Base-by-base conservation (phyloP, 2,797 vertebrate genomes). In the Varecia variegata region DNA sequence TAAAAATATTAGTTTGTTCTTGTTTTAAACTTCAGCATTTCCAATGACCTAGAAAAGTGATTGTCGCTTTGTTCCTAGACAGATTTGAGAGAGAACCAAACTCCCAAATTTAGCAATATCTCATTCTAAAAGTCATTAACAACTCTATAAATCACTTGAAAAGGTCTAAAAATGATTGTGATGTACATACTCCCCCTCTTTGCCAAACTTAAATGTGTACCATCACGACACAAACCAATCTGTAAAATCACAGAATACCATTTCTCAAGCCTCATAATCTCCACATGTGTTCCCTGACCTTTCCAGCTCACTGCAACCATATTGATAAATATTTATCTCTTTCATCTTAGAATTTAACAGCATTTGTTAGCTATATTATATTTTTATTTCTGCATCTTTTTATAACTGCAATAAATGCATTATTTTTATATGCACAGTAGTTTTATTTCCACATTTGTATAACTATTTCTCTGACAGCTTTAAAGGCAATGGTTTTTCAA, bases 21-120 rank as follows among this genome's bases (percentile, higher is more conserved):
- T 88, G 6, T 84, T 93, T 62, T 30, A 95, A 87, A 76, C 43
- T 50, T 93, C n/a, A 80, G 1, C 87, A 89, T 87, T 74, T 70
- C 13, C 23, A 35, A 91, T 27, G 13, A 35, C 23, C 17, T 86
- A 65, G 7, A 79, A 60, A 89, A 96, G 17, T 77, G 0, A 35
- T 81, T 60, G 27, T 79, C 70, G 20, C 38, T 76, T 82, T 92
- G 6, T 77, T 76, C 10, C 17, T 65, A 70, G 38, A 58, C 47
- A 17, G 47, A 50, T 50, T 80, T 35, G 21, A 52, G 47, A 90
- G 7, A 17, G 81, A 65, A 54, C 14, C 9, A 87, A 68, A 82
- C 7, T 76, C 38, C 23, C 38, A 86, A 43, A 80, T 7, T 84
- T 90, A 67, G 71, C 17, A 83, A 17, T 60, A 50, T 18, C 45